Evolutionary conservation across 2,797 vertebrate genomes (phyloP), one percentile per base, ranked within the genome.

Genomic region (Acanthurus leucopareius): DNA sequence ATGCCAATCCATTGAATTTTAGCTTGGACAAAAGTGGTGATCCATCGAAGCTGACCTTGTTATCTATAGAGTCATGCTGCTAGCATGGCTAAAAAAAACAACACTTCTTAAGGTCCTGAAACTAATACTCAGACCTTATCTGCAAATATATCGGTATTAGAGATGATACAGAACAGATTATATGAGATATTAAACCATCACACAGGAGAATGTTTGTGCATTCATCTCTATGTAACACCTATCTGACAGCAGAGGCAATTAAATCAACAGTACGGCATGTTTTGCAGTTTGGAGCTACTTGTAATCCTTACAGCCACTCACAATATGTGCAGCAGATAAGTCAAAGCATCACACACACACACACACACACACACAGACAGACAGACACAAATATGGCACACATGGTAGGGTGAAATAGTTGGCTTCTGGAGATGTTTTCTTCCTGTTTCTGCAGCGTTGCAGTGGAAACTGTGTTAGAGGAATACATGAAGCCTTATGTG

Each of bases 191-290:
- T 42, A 70, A 84, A 79, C 32, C 54, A 40, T 25, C 28, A 62
- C 67, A 8, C 58, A 53, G 49, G 63, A n/a, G 63, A 7, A 70
- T 64, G 76, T 83, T 75, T 82, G 77, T 61, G 62, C 35, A 53
- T 65, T 78, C 61, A 81, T 82, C 73, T 77, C 71, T 28, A 8
- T 16, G 62, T 69, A 80, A 79, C 77, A 69, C 54, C 64, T 63
- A 77, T 60, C 54, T 59, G 77, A 75, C 59, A 79, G 49, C 68
- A 28, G 51, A 1, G 16, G 61, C 84, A 82, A 88, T 86, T 88
- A 85, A 66, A 60, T 54, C 32, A 60, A 52, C 69, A 59, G 49
- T 10, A 44, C 45, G 20, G 64, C 63, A 52, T 25, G 63, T 7
- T 61, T 49, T 20, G 56, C 20, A 0, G 40, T 14, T 42, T 10